Evolutionary conservation across 1,140 invertebrate species (phyloP).

Genomic region (Bombus confusus): DNA sequence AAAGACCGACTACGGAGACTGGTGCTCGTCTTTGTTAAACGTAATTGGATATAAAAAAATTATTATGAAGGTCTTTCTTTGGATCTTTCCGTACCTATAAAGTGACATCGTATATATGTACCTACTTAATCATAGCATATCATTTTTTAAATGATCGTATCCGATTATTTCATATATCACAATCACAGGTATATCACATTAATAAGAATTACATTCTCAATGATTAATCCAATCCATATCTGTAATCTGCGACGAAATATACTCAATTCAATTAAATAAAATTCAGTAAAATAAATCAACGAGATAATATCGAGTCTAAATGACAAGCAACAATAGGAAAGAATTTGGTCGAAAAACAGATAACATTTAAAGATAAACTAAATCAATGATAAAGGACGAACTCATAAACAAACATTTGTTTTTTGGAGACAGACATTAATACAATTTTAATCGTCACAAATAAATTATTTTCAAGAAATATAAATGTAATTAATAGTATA

Average conservation of each 20-base stretch:
- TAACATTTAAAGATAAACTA: neutral
- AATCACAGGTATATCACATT: neutral
- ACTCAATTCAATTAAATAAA: neutral
- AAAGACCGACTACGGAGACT: constrained; percentile 46
- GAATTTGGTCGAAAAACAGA: neutral
- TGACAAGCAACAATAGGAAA: neutral
- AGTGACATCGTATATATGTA: neutral
- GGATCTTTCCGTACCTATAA: neutral
- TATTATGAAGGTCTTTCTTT: neutral
- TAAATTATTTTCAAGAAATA: neutral
- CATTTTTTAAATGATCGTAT: neutral
- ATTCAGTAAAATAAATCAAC: neutral
- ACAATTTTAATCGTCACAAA: neutral
- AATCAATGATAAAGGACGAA: neutral
- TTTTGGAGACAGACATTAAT: neutral
- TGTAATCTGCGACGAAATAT: neutral
- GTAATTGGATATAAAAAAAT: constrained; percentile 55
- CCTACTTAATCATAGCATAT: neutral
- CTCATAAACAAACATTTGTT: neutral
- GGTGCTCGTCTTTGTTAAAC: constrained; percentile 44
- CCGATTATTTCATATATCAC: neutral
- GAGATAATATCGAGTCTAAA: neutral
- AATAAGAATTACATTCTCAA: too few relatives aligned
- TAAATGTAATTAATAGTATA: neutral
- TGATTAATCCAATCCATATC: neutral